phyloP scores from a whole-genome alignment of 2,888 invertebrate genomes.

The Syritta pipiens region DNA sequence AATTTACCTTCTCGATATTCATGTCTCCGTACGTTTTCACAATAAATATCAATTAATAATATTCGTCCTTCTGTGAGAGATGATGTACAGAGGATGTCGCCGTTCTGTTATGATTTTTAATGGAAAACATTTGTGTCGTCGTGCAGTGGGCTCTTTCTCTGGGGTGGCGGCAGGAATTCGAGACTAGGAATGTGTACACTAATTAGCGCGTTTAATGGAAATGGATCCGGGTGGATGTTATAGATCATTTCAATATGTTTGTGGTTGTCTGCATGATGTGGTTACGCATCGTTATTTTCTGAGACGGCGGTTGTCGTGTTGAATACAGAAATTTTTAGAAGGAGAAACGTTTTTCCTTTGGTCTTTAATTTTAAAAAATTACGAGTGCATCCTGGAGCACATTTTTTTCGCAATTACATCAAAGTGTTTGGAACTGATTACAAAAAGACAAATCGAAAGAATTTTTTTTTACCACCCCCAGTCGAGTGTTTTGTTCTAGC shows the following conservation, averaged over 20 bases:
- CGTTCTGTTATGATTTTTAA: conserved; percentile 35
- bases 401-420: too few relatives aligned
- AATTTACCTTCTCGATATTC: neutral
- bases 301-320: too few relatives aligned
- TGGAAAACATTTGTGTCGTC: conserved; percentile 47
- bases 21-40: conserved; percentile 15
- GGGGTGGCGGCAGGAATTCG: neutral
- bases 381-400: too few relatives aligned
- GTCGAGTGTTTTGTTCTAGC: too few relatives aligned
- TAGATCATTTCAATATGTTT: conserved; percentile 26
- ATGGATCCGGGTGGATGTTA: conserved; percentile 10
- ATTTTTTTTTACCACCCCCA: too few relatives aligned
- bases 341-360: neutral
- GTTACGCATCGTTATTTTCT: too few relatives aligned
- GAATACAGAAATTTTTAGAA: too few relatives aligned
- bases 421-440: too few relatives aligned
- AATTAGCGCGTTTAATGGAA: conserved; percentile 45
- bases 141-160: neutral
- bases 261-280: too few relatives aligned
- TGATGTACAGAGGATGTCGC: conserved; percentile 14
- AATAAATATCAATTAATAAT: conserved; percentile 46
- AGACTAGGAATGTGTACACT: conserved; percentile 9
- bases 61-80: conserved; percentile 26
- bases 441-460: too few relatives aligned
- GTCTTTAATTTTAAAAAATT: too few relatives aligned